phyloP scores from a whole-genome alignment of 2,888 invertebrate species.

The Venusia cambrica region DNA sequence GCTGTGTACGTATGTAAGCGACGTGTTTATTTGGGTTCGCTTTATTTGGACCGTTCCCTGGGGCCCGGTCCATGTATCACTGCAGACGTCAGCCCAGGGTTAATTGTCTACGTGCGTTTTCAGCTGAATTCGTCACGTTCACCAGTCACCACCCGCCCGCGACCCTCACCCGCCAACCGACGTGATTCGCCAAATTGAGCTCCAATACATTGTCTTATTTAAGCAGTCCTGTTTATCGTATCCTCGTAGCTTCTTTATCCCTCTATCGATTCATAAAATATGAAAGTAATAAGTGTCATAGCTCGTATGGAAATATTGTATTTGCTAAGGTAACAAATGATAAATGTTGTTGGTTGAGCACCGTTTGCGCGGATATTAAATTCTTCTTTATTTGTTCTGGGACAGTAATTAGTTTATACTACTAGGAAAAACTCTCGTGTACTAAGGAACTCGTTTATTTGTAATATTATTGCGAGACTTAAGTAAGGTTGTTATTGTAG shows the following conservation, averaged over 20 bases:
- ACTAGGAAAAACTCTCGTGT: constrained; percentile 21
- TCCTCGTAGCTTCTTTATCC: constrained; percentile 32
- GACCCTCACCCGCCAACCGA: constrained; percentile 30
- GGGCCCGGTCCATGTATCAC: constrained; percentile 58
- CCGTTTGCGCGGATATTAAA: constrained; percentile 48
- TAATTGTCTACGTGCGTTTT: constrained; percentile 75
- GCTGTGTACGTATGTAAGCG: constrained; percentile 40
- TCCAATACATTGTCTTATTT: constrained; percentile 29
- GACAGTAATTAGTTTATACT: constrained; percentile 42
- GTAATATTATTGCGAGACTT: too few species aligned
- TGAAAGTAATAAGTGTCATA: constrained; percentile 33
- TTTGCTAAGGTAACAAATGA: constrained; percentile 41
- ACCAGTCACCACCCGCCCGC: constrained; percentile 36
- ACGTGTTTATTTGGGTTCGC: constrained; percentile 56
- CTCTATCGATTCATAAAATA: constrained; percentile 29
- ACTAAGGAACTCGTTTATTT: constrained; percentile 8
- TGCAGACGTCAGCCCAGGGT: constrained; percentile 64
- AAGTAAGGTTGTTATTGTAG: too few species aligned
- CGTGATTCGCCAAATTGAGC: constrained; percentile 40
- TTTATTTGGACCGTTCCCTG: constrained; percentile 50
- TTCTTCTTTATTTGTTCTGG: constrained; percentile 42
- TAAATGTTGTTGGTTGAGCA: constrained; percentile 39
- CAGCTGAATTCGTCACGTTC: constrained; percentile 66
- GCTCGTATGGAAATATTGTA: constrained; percentile 36
- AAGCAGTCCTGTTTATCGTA: constrained; percentile 36